Percentiles rank a stretch among this genome's conserved stretches.
These are phyloP conservation scores for Oxystoma pomonae DNA, from an alignment of 2,888 invertebrate species.

Conservation along the genomic window DNA sequence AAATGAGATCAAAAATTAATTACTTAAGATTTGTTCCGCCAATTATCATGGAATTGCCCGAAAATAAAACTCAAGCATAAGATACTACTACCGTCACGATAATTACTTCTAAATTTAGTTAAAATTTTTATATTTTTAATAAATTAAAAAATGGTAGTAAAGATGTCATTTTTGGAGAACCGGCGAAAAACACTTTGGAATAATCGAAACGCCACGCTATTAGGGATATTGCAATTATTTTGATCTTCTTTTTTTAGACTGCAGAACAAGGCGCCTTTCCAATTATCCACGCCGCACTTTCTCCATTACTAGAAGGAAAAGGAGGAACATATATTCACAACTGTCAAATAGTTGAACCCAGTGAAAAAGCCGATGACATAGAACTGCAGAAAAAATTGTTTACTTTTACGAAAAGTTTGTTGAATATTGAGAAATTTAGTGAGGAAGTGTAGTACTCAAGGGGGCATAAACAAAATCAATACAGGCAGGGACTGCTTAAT, in stretches of 20 bases:
- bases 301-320: slow-evolving; percentile 64
- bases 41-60: too few species aligned
- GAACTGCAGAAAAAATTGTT: slow-evolving; percentile 62
- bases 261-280: slow-evolving; percentile 77
- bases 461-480: too few species aligned
- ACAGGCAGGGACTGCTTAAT: too few species aligned
- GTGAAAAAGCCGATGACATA: slow-evolving; percentile 48
- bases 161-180: too few species aligned
- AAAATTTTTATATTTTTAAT: too few species aligned
- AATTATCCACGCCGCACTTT: slow-evolving; percentile 71
- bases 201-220: neutral
- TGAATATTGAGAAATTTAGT: slow-evolving; percentile 53
- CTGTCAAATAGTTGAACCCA: slow-evolving; percentile 58
- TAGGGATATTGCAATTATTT: slow-evolving; percentile 15
- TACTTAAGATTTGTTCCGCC: too few species aligned
- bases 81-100: too few species aligned
- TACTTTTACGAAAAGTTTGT: slow-evolving; percentile 60
- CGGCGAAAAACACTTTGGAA: too few species aligned
- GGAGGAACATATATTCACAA: slow-evolving; percentile 83
- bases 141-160: too few species aligned
- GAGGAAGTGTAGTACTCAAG: neutral
- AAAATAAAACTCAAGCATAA: too few species aligned
- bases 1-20: too few species aligned
- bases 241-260: slow-evolving; percentile 52
- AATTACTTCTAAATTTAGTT: too few species aligned